Conservation (phyloP, 2,888 invertebrate genomes). For the Archips xylosteana region DNA sequence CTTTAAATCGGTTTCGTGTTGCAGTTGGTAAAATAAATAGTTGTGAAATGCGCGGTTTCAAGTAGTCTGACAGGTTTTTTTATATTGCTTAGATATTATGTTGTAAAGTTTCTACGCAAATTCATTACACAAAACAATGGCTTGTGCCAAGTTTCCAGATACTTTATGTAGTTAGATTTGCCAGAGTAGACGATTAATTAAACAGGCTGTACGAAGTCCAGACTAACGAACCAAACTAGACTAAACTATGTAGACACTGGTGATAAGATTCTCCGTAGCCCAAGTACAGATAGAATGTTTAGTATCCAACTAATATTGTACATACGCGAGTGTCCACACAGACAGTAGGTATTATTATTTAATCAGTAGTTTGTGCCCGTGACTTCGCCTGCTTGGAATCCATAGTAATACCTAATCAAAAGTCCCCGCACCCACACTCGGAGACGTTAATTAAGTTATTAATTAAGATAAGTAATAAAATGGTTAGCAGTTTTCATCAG, state of each 20-base stretch:
- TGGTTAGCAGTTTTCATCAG: too few species aligned
- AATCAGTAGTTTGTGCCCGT: too few species aligned
- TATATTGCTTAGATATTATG: not conserved
- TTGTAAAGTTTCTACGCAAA: not conserved
- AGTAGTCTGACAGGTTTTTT: too few species aligned
- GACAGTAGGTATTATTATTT: not conserved
- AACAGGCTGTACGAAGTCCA: conserved; percentile 23
- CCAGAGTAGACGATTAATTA: conserved; percentile 23
- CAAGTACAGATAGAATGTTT: conserved; percentile 5
- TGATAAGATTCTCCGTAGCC: conserved; percentile 14
- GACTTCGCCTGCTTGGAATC: too few species aligned
- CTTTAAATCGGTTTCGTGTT: not conserved
- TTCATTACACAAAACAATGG: not conserved
- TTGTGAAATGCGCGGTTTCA: too few species aligned
- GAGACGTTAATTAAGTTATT: too few species aligned
- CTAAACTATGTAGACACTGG: conserved; percentile 9
- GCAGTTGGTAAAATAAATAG: too few species aligned
- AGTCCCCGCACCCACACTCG: too few species aligned
- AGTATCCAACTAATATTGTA: not conserved
- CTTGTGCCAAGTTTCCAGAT: not conserved
- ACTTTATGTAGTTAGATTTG: conserved; percentile 4
- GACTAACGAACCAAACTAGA: conserved; percentile 27
- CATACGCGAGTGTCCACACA: not conserved
- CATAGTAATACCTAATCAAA: too few species aligned
- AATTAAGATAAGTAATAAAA: too few species aligned